These are phyloP conservation scores for Rattus rattus DNA, from an alignment of 2,113 vertebrate genomes.

Conservation along the genomic window DNA sequence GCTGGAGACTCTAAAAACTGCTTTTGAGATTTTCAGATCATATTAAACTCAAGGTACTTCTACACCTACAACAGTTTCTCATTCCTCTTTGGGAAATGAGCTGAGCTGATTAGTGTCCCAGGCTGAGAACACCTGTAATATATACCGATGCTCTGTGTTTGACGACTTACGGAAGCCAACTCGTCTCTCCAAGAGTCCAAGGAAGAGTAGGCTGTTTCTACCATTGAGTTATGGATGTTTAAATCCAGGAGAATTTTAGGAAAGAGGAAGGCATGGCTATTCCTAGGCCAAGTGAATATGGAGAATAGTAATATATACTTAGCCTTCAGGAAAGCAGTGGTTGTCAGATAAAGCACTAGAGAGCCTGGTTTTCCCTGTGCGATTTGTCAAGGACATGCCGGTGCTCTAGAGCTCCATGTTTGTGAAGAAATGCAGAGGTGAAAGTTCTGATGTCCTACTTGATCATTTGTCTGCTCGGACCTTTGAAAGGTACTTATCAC, in stretches of 20 bases:
- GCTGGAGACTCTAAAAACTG: constrained; percentile 24
- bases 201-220: constrained; percentile 1
- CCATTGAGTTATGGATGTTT: not conserved
- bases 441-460: not conserved
- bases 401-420: not conserved
- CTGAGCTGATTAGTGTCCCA: not conserved
- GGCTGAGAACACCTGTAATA: not conserved
- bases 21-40: constrained; percentile 25
- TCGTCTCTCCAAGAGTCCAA: constrained; percentile 15
- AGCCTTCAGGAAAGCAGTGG: not conserved
- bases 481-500: not conserved
- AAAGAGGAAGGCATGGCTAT: constrained; percentile 52
- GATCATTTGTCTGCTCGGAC: not conserved
- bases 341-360: not conserved
- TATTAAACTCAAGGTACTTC: not conserved
- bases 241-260: constrained; percentile 37
- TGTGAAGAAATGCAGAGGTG: not conserved
- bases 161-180: not conserved
- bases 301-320: constrained; percentile 31
- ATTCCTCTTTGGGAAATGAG: not conserved
- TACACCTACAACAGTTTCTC: not conserved
- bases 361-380: not conserved
- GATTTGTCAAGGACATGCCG: not conserved
- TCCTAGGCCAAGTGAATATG: not conserved
- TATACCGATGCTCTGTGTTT: not conserved